These are phyloP conservation scores for Electrophaes corylata DNA, from an alignment of 2,888 invertebrate species.

Conservation along the genomic window DNA sequence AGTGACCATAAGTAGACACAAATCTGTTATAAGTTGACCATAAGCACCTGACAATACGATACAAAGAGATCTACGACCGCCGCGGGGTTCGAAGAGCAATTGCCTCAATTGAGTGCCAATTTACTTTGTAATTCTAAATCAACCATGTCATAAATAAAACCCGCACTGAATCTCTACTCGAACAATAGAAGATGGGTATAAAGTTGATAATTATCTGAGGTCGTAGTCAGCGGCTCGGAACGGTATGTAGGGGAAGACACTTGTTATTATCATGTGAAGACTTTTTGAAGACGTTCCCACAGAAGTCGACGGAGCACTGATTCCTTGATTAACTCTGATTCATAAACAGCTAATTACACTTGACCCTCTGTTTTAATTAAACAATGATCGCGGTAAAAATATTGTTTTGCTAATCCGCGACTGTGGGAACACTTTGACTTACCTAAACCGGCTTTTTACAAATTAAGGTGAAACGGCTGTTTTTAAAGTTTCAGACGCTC, in stretches of 20 bases:
- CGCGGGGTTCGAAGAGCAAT: conserved; percentile 41
- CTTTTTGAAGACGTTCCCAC: conserved; percentile 82
- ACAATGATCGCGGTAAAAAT: conserved; percentile 56
- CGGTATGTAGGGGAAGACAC: conserved; percentile 76
- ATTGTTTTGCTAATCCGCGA: conserved; percentile 41
- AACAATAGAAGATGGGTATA: conserved; percentile 77
- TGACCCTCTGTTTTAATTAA: conserved; percentile 69
- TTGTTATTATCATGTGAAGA: conserved; percentile 82
- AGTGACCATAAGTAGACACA: not conserved
- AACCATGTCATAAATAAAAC: conserved; percentile 63
- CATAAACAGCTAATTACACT: conserved; percentile 78
- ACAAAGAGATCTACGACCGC: conserved; percentile 19
- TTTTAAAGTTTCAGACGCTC: not conserved
- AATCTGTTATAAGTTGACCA: not conserved
- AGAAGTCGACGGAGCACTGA: conserved; percentile 64
- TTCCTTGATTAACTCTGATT: conserved; percentile 79
- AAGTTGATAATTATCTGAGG: conserved; percentile 80
- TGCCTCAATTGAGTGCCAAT: conserved; percentile 47
- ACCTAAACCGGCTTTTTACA: conserved; percentile 20
- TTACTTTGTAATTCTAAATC: conserved; percentile 24
- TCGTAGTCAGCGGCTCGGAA: conserved; percentile 73
- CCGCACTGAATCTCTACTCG: conserved; percentile 66
- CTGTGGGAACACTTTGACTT: conserved; percentile 34
- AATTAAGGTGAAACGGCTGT: conserved; percentile 1
- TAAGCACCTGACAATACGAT: not conserved